A percentile compares a stretch with the other conserved stretches of the same genome.
Evolutionary conservation across 2,113 vertebrate genomes (phyloP).

Genomic region (Pomatostomus ruficeps): DNA sequence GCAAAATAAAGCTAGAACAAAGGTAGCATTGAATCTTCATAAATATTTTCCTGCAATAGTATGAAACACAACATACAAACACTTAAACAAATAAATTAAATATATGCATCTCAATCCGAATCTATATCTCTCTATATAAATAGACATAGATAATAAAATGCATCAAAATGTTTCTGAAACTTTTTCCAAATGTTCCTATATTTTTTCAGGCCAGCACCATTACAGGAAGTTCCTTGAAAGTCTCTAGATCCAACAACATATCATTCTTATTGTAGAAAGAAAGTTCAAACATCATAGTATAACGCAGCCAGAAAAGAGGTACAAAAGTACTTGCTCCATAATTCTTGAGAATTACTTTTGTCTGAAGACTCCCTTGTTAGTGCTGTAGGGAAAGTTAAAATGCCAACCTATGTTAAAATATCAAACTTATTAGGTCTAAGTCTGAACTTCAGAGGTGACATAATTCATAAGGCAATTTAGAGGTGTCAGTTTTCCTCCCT

Average conservation of each 20-base stretch:
- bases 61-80: neutral
- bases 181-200: neutral
- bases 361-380: neutral
- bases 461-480: neutral
- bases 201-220: neutral
- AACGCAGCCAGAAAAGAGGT: neutral
- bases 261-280: neutral
- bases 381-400: neutral
- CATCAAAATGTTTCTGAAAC: neutral
- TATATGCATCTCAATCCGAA: neutral
- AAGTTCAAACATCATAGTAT: neutral
- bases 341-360: neutral
- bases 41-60: neutral
- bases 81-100: neutral
- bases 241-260: neutral
- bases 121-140: neutral
- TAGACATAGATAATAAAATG: neutral
- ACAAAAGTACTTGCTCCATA: neutral
- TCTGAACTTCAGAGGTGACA: neutral
- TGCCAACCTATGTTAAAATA: neutral
- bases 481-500: neutral
- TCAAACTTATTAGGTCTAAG: neutral
- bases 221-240: neutral
- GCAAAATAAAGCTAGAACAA: neutral
- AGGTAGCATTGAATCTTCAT: neutral